These are phyloP conservation scores for Nasonovia ribisnigri DNA, from an alignment of 2,888 invertebrate genomes.

Conservation along the genomic window DNA sequence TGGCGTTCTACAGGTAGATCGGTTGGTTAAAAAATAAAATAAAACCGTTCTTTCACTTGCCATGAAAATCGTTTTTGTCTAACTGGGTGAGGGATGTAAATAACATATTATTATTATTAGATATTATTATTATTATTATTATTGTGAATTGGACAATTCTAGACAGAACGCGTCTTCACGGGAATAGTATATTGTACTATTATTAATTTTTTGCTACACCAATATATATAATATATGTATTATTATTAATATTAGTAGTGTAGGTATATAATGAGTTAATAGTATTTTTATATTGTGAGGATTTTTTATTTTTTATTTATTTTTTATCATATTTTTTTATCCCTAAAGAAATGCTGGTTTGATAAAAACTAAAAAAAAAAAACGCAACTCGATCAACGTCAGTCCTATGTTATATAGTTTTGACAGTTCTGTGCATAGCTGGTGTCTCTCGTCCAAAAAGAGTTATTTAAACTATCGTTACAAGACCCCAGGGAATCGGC, in stretches of 20 bases:
- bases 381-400: neutral
- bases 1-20: no score
- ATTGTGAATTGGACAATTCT: no score
- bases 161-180: no score
- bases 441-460: neutral
- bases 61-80: neutral
- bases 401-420: neutral
- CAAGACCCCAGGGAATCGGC: neutral
- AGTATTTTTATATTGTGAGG: neutral
- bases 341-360: neutral
- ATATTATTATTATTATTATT: neutral
- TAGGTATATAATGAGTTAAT: neutral
- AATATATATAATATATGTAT: no score
- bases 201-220: no score
- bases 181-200: no score
- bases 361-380: neutral
- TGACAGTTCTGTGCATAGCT: neutral
- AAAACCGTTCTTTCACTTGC: no score
- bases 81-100: neutral
- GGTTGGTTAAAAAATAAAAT: no score
- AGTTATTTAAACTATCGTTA: neutral
- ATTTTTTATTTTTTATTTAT: no score
- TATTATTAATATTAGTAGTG: neutral
- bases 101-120: neutral
- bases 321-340: no score